A percentile compares a stretch with the other conserved stretches of the same genome.
Conservation (phyloP, 2,113 vertebrate genomes). For the Barbus barbus region DNA sequence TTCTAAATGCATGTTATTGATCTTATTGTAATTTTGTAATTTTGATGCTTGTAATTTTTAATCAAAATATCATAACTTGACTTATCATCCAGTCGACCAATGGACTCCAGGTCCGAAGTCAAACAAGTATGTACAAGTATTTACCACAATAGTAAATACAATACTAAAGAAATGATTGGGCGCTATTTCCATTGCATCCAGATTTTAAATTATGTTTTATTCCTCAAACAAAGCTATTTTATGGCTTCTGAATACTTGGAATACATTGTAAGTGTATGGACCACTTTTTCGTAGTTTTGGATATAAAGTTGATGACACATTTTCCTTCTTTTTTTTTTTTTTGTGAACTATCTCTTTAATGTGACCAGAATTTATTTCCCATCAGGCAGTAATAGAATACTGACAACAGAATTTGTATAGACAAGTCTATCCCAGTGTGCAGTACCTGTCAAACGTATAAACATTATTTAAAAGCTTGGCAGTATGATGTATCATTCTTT, state of each 20-base stretch:
- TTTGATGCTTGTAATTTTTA: too few species aligned
- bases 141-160: background rate
- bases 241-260: background rate
- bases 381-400: background rate
- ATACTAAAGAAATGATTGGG: background rate
- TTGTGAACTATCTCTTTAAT: background rate
- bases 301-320: background rate
- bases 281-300: background rate
- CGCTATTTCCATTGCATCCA: too few species aligned
- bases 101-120: too few species aligned
- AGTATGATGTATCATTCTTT: conserved; percentile 27
- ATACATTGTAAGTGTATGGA: background rate
- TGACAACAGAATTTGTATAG: background rate
- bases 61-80: background rate
- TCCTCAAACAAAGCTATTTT: background rate
- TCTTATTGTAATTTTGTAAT: background rate
- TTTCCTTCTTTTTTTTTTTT: too few species aligned
- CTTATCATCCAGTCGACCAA: too few species aligned
- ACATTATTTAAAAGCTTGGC: conserved; percentile 23
- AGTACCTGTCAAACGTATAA: background rate
- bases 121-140: too few species aligned
- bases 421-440: background rate
- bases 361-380: background rate
- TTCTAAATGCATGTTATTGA: background rate
- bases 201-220: background rate